A percentile compares a stretch with the other conserved stretches of the same genome.
phyloP scores from a whole-genome alignment of 2,113 vertebrate species.

The Pristiophorus japonicus region DNA sequence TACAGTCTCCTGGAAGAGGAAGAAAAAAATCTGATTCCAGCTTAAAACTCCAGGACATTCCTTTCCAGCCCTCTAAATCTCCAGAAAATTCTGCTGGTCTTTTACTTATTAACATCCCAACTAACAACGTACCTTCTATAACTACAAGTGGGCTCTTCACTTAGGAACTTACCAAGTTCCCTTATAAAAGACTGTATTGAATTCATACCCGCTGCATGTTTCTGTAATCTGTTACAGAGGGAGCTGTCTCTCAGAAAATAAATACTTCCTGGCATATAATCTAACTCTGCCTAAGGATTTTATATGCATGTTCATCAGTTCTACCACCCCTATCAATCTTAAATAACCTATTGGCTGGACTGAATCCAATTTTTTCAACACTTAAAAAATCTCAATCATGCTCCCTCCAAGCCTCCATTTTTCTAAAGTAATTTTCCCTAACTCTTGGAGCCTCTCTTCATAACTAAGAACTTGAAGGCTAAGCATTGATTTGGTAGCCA shows the following conservation, averaged over 20 bases:
- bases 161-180: background rate
- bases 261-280: constrained; percentile 1
- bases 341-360: background rate
- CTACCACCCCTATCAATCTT: background rate
- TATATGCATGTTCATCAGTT: constrained; percentile 8
- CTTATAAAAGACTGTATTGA: background rate
- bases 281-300: background rate
- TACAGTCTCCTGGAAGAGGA: background rate
- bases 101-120: background rate
- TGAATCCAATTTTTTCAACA: background rate
- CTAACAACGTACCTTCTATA: background rate
- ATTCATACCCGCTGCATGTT: background rate
- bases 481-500: background rate
- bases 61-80: background rate
- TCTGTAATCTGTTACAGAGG: background rate
- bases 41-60: background rate
- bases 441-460: background rate
- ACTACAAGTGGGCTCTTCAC: background rate
- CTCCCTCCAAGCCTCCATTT: background rate
- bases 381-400: background rate
- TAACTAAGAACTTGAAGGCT: background rate
- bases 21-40: background rate
- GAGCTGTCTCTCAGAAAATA: background rate
- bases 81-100: background rate
- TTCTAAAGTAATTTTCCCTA: background rate